A percentile compares a stretch with the other conserved stretches of the same genome.
Conservation (phyloP, 2,797 vertebrate genomes). For the Clarias fuscus region DNA sequence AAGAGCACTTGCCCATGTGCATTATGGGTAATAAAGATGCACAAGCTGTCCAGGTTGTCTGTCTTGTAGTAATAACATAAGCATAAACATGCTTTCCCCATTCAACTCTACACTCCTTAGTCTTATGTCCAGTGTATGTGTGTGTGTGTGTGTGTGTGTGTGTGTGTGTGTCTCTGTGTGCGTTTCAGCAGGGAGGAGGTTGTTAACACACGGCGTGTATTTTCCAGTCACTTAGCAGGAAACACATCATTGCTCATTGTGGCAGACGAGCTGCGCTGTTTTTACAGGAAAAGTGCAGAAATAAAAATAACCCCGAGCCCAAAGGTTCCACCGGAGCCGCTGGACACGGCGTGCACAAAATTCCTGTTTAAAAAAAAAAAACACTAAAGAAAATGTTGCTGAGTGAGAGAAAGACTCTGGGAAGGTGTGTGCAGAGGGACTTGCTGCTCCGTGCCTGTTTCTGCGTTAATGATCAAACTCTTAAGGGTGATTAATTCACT, state of each 20-base stretch:
- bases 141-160: constrained; percentile 48
- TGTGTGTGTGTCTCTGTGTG: too few species aligned
- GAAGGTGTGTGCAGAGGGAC: neutral
- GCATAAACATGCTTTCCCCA: neutral
- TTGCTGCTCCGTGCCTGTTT: neutral
- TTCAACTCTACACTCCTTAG: constrained; percentile 25
- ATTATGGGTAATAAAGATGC: constrained; percentile 10
- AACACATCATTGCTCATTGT: constrained; percentile 98
- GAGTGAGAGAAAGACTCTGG: neutral
- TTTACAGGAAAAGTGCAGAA: constrained; percentile 98
- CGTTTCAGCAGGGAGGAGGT: constrained; percentile 86
- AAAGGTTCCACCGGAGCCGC: constrained; percentile 67
- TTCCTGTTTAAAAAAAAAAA: constrained; percentile 17
- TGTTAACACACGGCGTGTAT: constrained; percentile 90
- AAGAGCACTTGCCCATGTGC: neutral
- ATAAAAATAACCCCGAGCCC: constrained; percentile 93
- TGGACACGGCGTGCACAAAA: constrained; percentile 45
- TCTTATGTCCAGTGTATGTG: constrained; percentile 7
- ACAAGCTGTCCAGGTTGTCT: too few species aligned
- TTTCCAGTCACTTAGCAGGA: constrained; percentile 94
- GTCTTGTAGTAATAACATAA: neutral
- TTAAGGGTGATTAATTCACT: neutral
- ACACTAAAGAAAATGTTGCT: constrained; percentile 33
- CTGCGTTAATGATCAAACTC: neutral
- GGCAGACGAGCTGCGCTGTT: constrained; percentile 77